These are phyloP conservation scores for Mus minutoides DNA, from an alignment of 2,797 vertebrate species.

Conservation along the genomic window DNA sequence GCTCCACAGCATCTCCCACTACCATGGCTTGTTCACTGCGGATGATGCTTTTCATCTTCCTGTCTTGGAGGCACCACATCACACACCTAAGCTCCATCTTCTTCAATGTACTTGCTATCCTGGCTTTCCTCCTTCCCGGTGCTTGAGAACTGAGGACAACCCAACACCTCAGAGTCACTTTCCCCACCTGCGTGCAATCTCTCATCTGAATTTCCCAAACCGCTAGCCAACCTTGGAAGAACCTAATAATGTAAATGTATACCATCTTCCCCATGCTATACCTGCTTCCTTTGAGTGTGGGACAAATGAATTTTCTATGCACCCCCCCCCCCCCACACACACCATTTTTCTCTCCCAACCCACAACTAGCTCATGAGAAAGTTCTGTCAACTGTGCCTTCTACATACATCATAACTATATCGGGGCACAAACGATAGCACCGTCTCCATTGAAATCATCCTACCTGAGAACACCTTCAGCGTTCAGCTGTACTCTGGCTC, in stretches of 20 bases:
- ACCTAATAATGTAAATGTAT: background rate
- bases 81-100: background rate
- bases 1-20: background rate
- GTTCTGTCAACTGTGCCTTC: background rate
- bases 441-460: background rate
- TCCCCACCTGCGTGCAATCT: background rate
- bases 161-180: background rate
- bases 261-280: background rate
- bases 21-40: background rate
- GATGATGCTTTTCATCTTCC: background rate
- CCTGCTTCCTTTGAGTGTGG: background rate
- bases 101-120: background rate
- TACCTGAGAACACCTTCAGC: background rate
- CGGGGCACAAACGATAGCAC: no score
- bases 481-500: background rate
- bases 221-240: background rate
- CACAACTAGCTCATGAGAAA: background rate
- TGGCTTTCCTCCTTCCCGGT: background rate
- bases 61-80: background rate
- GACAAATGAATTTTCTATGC: background rate
- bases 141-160: background rate
- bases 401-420: background rate
- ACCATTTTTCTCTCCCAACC: background rate
- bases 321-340: fast-evolving
- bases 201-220: background rate